These are phyloP conservation scores for Xenentodon cancila DNA, from an alignment of 2,797 vertebrate genomes.

Conservation along the genomic window DNA sequence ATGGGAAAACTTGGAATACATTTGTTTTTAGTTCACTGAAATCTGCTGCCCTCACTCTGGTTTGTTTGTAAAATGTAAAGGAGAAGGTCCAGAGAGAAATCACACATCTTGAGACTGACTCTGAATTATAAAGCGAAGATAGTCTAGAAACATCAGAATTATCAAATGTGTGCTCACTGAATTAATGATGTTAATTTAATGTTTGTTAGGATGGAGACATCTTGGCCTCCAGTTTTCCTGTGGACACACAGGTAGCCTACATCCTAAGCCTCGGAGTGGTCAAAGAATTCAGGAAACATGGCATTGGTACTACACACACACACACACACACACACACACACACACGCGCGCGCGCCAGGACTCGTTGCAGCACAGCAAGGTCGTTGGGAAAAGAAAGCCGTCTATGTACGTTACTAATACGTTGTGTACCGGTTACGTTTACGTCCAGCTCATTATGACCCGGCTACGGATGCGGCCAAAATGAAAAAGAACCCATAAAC, in stretches of 20 bases:
- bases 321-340: background rate
- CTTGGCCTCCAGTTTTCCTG: slow-evolving; percentile 95
- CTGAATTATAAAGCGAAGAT: too few species aligned
- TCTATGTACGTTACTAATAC: too few species aligned
- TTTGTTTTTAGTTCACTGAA: background rate
- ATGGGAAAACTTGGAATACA: background rate
- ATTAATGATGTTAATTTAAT: slow-evolving; percentile 7
- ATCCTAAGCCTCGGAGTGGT: slow-evolving; percentile 98
- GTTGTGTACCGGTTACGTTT: too few species aligned
- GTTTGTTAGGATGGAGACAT: slow-evolving; percentile 95
- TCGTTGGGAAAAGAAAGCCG: too few species aligned
- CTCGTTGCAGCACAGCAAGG: background rate
- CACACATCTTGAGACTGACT: background rate
- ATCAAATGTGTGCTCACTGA: background rate
- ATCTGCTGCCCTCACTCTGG: background rate
- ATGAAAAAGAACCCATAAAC: too few species aligned
- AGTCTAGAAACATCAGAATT: too few species aligned
- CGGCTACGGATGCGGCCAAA: too few species aligned
- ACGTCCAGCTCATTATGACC: too few species aligned
- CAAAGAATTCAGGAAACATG: slow-evolving; percentile 98
- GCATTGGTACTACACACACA: slow-evolving; percentile 89
- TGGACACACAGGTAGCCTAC: slow-evolving; percentile 98
- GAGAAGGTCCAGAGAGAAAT: background rate
- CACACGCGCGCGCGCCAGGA: rapidly evolving
- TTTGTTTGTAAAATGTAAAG: background rate